Base-by-base conservation (phyloP, 1,140 invertebrate species). In the Pinna nobilis region DNA sequence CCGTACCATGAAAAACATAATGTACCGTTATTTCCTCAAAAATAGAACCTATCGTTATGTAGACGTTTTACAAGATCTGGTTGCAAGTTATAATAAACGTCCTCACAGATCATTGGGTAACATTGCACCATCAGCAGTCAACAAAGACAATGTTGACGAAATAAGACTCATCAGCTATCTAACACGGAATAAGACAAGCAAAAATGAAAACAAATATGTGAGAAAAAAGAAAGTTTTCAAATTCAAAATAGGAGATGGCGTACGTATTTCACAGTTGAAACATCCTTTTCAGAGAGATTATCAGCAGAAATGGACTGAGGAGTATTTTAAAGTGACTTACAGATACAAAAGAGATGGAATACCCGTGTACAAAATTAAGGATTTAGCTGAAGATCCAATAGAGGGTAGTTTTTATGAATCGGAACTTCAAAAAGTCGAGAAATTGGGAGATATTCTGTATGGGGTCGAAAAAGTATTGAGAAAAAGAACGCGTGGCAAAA, bases 291-390 rank as follows among this genome's bases (percentile, higher is more conserved):
- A 74, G 32, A 51, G 61, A 39, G 76, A 49, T 18, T 77, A 77
- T 35, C 61, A 70, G 13, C 60, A 74, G 32, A 77, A 73, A 55
- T 74, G 66, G 70, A 74, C 76, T 6, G 50, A n/a, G 25, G 70
- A 74, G 35, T 23, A 61, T 41, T 74, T 77, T 49, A 70, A 70
- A 41, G 53, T 77, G 6, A 18, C 15, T 13, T 25, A 51, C n/a
- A 20, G 76, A 33, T 70, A 51, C 20, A 15, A 50, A 32, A 65
- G 53, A 53, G 41, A 70, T 18, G 15, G 33, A 28, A 61, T 74
- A 9, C 51, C 44, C 15, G 37, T 74, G 25, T 77, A 77, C 33
- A 60, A 66, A 61, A 18, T 77, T 33, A 49, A 25, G 32, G 76
- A 77, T 57, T 49, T 30, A 11, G 41, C 23, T 1, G 50, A 59